Conservation (phyloP, 2,113 vertebrate genomes). For the Romanogobio albipinnatus region DNA sequence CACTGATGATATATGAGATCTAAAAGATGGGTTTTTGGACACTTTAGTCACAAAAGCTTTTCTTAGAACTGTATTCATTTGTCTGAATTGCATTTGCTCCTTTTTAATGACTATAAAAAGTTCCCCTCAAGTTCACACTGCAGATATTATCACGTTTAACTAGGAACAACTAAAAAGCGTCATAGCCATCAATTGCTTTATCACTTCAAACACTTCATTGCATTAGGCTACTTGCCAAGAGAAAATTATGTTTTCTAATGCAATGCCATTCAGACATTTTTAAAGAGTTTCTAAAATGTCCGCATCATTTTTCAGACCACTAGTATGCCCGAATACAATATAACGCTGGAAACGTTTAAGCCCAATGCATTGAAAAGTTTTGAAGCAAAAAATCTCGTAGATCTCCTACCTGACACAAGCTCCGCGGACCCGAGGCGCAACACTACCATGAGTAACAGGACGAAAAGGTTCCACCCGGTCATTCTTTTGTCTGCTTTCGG, state of each 20-base stretch:
- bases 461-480: neutral
- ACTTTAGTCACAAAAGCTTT: neutral
- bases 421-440: neutral
- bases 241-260: neutral
- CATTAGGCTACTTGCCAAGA: neutral
- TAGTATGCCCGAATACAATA: neutral
- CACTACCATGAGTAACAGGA: neutral
- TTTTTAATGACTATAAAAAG: neutral
- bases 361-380: neutral
- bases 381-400: neutral
- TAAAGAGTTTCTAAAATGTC: neutral
- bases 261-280: neutral
- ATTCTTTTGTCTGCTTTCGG: neutral
- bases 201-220: neutral
- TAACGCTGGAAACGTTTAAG: neutral
- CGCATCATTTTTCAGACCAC: neutral
- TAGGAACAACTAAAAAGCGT: neutral
- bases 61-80: neutral
- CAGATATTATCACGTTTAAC: neutral
- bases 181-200: neutral
- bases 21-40: neutral
- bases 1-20: neutral
- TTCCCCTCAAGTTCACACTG: neutral
- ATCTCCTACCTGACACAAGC: constrained; percentile 34
- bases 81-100: neutral